Percentiles rank a stretch among this genome's conserved stretches.
Conservation (phyloP, 2,113 vertebrate species). For the Thinocorus orbignyianus region DNA sequence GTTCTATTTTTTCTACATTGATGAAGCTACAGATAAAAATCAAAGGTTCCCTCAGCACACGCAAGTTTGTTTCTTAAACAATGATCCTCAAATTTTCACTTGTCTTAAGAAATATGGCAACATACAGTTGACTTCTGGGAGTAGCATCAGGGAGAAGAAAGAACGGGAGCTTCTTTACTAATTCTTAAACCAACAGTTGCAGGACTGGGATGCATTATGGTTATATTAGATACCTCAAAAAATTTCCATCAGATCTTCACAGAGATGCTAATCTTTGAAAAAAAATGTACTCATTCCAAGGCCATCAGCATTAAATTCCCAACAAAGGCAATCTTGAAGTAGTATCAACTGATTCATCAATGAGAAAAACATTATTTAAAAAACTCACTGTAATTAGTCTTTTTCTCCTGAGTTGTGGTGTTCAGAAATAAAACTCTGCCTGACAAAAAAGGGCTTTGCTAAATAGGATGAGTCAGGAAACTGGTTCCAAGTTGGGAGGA, state of each 20-base stretch:
- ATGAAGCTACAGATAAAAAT: not conserved
- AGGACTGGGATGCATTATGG: not conserved
- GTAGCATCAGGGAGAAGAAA: not conserved
- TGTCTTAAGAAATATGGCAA: not conserved
- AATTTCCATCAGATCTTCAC: not conserved
- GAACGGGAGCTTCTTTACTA: not conserved
- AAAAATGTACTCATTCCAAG: conserved; percentile 9
- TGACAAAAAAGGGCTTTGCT: not conserved
- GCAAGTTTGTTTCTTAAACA: conserved; percentile 19
- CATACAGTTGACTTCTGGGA: not conserved
- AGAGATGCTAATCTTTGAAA: conserved; percentile 26
- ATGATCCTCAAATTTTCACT: not conserved
- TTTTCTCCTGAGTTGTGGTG: not conserved
- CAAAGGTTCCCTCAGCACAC: not conserved
- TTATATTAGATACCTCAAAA: not conserved
- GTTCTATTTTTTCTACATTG: not conserved
- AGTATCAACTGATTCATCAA: not conserved
- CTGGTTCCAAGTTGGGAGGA: not conserved
- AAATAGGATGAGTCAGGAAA: not conserved
- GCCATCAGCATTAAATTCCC: conserved; percentile 4
- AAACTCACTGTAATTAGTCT: not conserved
- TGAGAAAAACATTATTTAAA: not conserved
- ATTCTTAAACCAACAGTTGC: not conserved
- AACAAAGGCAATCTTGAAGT: conserved; percentile 4
- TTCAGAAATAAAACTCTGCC: not conserved